Evolutionary conservation across 2,888 invertebrate species (phyloP).

Genomic region (Meteorus cinctellus): DNA sequence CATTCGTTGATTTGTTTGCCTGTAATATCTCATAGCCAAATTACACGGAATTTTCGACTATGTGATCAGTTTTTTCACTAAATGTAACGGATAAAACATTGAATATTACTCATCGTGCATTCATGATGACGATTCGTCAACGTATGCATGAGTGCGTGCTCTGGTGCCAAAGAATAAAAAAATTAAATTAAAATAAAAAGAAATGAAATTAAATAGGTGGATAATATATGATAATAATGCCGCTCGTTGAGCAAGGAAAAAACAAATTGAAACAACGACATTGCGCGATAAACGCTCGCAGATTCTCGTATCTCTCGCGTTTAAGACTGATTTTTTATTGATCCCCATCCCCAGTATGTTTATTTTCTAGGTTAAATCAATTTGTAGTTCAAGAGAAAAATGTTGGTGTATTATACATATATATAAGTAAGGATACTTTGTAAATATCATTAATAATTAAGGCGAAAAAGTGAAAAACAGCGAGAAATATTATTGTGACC

Average conservation of each 20-base stretch:
- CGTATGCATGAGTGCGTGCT: too few relatives aligned
- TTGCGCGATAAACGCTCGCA: constrained; percentile 50
- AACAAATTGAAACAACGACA: constrained; percentile 58
- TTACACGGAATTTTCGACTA: too few relatives aligned
- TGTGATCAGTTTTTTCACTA: too few relatives aligned
- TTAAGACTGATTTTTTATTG: constrained; percentile 69
- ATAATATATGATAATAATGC: not conserved
- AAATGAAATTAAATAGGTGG: constrained; percentile 1
- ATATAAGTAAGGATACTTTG: constrained; percentile 51
- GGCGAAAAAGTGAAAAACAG: constrained; percentile 29
- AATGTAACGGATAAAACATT: too few relatives aligned
- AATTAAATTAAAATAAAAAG: not conserved
- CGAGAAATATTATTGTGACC: constrained; percentile 9
- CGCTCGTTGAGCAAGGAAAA: constrained; percentile 14
- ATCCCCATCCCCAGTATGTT: constrained; percentile 29
- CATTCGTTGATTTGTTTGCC: too few relatives aligned
- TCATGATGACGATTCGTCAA: too few relatives aligned
- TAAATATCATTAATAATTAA: constrained; percentile 56
- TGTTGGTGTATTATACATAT: constrained; percentile 46
- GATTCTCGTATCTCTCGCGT: constrained; percentile 58
- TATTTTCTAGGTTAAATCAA: constrained; percentile 40
- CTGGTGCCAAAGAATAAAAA: not conserved
- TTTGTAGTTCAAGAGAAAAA: constrained; percentile 41
- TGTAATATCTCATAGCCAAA: too few relatives aligned
- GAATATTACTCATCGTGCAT: too few relatives aligned